These are phyloP conservation scores for Enhydra lutris DNA, from an alignment of 2,113 vertebrate genomes.

Conservation along the genomic window DNA sequence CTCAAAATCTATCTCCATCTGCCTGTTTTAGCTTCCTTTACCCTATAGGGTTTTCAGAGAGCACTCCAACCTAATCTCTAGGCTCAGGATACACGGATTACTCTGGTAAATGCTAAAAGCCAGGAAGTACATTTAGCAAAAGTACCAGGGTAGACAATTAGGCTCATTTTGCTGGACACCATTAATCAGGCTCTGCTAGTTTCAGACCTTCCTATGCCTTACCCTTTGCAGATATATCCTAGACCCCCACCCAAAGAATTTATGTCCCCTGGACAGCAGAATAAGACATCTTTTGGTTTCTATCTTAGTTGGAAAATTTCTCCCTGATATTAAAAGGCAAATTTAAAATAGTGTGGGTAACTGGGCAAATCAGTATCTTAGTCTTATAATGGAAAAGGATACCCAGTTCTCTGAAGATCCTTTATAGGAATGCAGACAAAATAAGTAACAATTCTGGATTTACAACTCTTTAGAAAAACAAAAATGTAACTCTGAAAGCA, in stretches of 20 bases:
- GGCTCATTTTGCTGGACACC: not conserved
- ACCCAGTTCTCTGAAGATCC: not conserved
- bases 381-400: not conserved
- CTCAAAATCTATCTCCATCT: not conserved
- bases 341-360: not conserved
- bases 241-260: not conserved
- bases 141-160: not conserved
- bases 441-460: not conserved
- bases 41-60: not conserved
- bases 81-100: not conserved
- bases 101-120: not conserved
- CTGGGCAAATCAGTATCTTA: not conserved
- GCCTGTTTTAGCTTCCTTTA: not conserved
- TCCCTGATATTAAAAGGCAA: not conserved
- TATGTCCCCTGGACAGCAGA: not conserved
- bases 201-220: not conserved
- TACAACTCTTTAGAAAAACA: not conserved
- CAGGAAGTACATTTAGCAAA: not conserved
- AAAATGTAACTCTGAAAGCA: not conserved
- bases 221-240: not conserved
- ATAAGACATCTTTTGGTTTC: not conserved
- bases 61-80: not conserved
- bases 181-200: not conserved
- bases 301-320: not conserved
- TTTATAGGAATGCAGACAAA: not conserved